phyloP scores from a whole-genome alignment of 2,888 invertebrate genomes.

The Heteropelma amictum region DNA sequence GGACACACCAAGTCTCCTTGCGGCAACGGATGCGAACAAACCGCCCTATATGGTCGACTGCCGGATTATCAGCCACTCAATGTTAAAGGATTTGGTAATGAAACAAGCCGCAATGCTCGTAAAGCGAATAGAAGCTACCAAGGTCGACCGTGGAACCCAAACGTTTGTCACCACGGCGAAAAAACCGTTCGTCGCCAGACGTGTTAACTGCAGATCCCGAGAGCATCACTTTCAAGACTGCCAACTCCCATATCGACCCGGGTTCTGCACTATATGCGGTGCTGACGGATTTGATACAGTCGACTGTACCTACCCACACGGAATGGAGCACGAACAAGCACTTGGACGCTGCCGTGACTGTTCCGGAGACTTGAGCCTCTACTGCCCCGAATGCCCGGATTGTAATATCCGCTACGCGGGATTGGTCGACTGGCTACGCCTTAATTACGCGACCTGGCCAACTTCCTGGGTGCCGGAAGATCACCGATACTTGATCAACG shows the following conservation, averaged over 20 bases:
- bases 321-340: constrained; percentile 36
- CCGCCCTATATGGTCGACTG: constrained; percentile 20
- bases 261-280: constrained; percentile 18
- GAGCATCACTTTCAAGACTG: constrained; percentile 20
- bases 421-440: constrained; percentile 15
- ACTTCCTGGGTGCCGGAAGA: constrained; percentile 9
- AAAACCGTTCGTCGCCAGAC: constrained; percentile 17
- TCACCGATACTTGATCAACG: constrained; percentile 19
- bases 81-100: constrained; percentile 4
- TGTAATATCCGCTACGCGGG: constrained; percentile 2
- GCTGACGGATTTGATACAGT: constrained; percentile 1
- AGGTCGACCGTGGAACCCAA: constrained; percentile 26
- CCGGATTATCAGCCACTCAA: neutral
- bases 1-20: neutral
- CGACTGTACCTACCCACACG: constrained; percentile 39
- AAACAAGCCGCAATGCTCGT: constrained; percentile 16
- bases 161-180: constrained; percentile 8
- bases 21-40: neutral
- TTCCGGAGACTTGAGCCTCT: neutral
- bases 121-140: neutral
- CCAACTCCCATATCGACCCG: constrained; percentile 10
- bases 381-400: constrained; percentile 22
- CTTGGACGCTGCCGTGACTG: constrained; percentile 34
- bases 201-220: constrained; percentile 28
- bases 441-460: constrained; percentile 27